Percentiles rank a stretch among this genome's conserved stretches.
phyloP scores from a whole-genome alignment of 2,888 invertebrate species.

The Mythimna ferrago region DNA sequence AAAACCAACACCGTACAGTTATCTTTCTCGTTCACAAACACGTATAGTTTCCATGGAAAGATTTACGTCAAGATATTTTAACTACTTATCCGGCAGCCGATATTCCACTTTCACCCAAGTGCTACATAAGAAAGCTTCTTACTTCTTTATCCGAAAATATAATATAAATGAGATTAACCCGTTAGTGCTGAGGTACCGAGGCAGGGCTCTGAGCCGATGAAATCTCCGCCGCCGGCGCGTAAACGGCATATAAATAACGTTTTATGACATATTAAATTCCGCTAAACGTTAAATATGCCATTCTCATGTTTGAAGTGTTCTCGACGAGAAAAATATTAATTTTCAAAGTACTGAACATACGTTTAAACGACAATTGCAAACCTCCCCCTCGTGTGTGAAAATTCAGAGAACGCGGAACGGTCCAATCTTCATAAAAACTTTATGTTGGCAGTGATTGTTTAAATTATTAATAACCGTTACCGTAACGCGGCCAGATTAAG shows the following conservation, averaged over 20 bases:
- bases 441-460: constrained; percentile 49
- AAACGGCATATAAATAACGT: constrained; percentile 85
- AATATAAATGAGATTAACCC: constrained; percentile 73
- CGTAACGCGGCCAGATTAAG: constrained; percentile 36
- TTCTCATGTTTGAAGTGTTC: constrained; percentile 81
- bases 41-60: neutral
- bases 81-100: constrained; percentile 46
- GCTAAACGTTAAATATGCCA: constrained; percentile 86
- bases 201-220: constrained; percentile 70
- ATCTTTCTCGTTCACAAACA: neutral
- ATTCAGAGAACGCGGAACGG: constrained; percentile 31
- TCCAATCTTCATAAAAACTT: constrained; percentile 57
- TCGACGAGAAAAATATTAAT: constrained; percentile 76
- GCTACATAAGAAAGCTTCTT: constrained; percentile 63
- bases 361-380: constrained; percentile 55
- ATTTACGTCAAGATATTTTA: constrained; percentile 48
- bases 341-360: constrained; percentile 62
- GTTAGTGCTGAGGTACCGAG: constrained; percentile 67
- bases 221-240: constrained; percentile 79
- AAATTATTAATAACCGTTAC: constrained; percentile 57
- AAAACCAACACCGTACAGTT: neutral
- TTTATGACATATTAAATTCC: constrained; percentile 88
- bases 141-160: constrained; percentile 63
- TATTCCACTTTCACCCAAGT: constrained; percentile 51
- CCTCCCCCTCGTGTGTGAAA: constrained; percentile 41